Conservation (phyloP, 2,113 vertebrate genomes). For the Enhydra lutris region DNA sequence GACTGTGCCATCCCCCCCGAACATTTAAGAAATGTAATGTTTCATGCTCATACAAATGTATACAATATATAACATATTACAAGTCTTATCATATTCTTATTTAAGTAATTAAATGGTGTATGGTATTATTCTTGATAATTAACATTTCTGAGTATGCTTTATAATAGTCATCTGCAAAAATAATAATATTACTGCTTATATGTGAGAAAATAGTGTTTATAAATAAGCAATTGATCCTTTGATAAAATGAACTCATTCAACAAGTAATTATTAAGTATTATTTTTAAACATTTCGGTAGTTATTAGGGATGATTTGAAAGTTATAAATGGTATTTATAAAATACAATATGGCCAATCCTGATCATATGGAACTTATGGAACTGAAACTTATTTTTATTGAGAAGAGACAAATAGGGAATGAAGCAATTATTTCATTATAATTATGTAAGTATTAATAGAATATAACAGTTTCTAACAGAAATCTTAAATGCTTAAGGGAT, state of each 20-base stretch:
- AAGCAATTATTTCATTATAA: background rate
- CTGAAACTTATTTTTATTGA: background rate
- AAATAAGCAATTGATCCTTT: background rate
- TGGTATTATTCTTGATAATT: background rate
- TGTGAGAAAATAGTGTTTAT: background rate
- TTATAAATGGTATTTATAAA: background rate
- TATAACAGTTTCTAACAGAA: background rate
- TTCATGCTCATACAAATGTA: background rate
- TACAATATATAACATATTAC: background rate
- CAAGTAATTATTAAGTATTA: background rate
- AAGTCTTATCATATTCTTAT: background rate
- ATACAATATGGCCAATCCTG: background rate
- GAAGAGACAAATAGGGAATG: background rate
- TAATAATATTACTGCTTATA: background rate
- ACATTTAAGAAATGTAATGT: background rate
- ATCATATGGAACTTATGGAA: background rate
- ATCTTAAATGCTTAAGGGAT: background rate
- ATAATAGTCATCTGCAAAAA: background rate
- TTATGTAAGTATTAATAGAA: background rate
- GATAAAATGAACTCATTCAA: background rate
- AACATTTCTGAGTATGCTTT: background rate
- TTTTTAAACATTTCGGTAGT: background rate
- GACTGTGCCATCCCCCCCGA: background rate
- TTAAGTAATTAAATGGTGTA: background rate
- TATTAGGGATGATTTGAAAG: background rate